Conservation (phyloP, 1,140 invertebrate species). For the Pseudomyrmex dendroicus region DNA sequence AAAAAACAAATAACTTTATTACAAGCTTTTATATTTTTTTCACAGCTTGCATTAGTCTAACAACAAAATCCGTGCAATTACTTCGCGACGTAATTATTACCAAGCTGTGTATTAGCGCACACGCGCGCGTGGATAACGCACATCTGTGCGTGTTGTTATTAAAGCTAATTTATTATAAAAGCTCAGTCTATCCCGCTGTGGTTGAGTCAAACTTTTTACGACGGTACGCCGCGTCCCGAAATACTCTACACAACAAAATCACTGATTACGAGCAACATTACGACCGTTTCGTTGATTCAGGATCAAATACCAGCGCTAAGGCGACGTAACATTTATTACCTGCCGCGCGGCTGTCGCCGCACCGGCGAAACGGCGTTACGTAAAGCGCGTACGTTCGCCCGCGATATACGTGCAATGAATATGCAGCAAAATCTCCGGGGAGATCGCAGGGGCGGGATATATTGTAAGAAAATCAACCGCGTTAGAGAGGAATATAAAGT, state of each 20-base stretch:
- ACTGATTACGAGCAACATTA: constrained; percentile 61
- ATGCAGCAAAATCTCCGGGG: constrained; percentile 48
- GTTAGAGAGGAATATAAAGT: constrained; percentile 54
- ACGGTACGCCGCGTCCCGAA: neutral
- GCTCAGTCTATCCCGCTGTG: neutral
- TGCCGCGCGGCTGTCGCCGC: constrained; percentile 49
- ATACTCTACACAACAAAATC: constrained; percentile 43
- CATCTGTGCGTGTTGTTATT: neutral
- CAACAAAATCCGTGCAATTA: neutral
- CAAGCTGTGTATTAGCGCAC: neutral
- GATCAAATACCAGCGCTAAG: constrained; percentile 52
- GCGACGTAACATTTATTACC: constrained; percentile 59
- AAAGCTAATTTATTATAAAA: constrained; percentile 1
- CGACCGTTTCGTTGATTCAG: constrained; percentile 53
- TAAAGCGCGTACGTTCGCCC: constrained; percentile 54
- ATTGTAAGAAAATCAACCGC: constrained; percentile 55
- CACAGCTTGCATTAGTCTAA: neutral
- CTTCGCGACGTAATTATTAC: neutral
- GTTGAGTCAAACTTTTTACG: neutral
- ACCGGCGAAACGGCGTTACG: constrained; percentile 39
- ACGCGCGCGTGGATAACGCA: too few species aligned
- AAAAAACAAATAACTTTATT: too few species aligned
- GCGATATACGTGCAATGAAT: constrained; percentile 53
- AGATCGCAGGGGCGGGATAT: constrained; percentile 27
- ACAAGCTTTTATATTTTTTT: constrained; percentile 3